Evolutionary conservation across 2,113 vertebrate genomes (phyloP).

Genomic region (Lepus europaeus): DNA sequence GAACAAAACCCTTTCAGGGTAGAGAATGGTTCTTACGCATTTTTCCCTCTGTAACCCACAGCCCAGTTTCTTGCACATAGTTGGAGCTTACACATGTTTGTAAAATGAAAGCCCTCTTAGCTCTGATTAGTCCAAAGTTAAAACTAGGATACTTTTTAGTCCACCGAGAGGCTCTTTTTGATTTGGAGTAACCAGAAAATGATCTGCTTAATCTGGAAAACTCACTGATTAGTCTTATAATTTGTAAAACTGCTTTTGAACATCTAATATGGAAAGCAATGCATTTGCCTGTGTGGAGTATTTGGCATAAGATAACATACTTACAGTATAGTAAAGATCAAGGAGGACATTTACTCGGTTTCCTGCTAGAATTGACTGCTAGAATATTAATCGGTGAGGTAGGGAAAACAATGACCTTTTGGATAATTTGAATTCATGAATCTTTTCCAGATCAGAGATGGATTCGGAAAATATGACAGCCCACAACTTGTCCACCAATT

Average conservation of each 20-base stretch:
- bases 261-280: constrained; percentile 70
- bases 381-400: constrained; percentile 66
- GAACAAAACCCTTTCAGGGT: constrained; percentile 39
- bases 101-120: constrained; percentile 36
- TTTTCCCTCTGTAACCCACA: neutral
- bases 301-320: constrained; percentile 73
- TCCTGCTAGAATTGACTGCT: constrained; percentile 60
- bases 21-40: neutral
- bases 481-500: constrained; percentile 62
- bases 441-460: constrained; percentile 56
- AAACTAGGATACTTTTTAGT: constrained; percentile 10
- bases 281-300: constrained; percentile 69
- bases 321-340: constrained; percentile 73
- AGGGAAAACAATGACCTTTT: constrained; percentile 74
- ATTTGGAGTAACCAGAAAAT: constrained; percentile 42
- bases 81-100: neutral
- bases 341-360: constrained; percentile 50
- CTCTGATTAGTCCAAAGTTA: constrained; percentile 41
- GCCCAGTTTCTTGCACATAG: neutral
- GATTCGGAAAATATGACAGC: constrained; percentile 63
- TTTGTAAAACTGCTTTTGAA: constrained; percentile 50
- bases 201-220: constrained; percentile 43
- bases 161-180: constrained; percentile 16
- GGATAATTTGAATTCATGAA: constrained; percentile 73
- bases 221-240: constrained; percentile 43